These are phyloP conservation scores for Acinonyx jubatus DNA, from an alignment of 2,113 vertebrate species.

Conservation along the genomic window DNA sequence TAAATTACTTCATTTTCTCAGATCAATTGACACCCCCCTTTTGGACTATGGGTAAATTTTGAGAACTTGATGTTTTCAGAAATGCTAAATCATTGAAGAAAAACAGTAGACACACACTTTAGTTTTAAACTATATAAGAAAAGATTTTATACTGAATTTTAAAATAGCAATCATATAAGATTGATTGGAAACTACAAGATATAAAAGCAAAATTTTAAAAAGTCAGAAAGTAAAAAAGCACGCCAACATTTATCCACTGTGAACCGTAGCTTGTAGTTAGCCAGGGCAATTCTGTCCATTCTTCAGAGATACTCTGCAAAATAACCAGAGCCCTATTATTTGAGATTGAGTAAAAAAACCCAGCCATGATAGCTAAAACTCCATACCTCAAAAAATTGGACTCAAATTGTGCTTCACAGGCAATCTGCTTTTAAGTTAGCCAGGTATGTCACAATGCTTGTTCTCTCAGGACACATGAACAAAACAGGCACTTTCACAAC, in stretches of 20 bases:
- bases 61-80: conserved; percentile 86
- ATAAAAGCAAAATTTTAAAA: conserved; percentile 75
- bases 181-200: conserved; percentile 79
- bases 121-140: conserved; percentile 76
- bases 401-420: conserved; percentile 79
- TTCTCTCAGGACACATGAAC: conserved; percentile 71
- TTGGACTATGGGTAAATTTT: conserved; percentile 85
- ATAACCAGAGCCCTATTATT: conserved; percentile 90
- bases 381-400: conserved; percentile 77
- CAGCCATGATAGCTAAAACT: conserved; percentile 84
- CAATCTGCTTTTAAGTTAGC: conserved; percentile 79
- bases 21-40: conserved; percentile 84
- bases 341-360: conserved; percentile 84
- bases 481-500: conserved; percentile 71
- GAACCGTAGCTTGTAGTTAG: conserved; percentile 87
- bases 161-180: conserved; percentile 82
- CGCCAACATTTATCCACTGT: conserved; percentile 87
- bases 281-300: conserved; percentile 87
- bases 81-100: conserved; percentile 84
- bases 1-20: conserved; percentile 84
- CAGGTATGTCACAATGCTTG: conserved; percentile 69
- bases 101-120: conserved; percentile 81
- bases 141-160: conserved; percentile 78
- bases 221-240: conserved; percentile 85
- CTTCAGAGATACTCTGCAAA: conserved; percentile 89